A percentile compares a stretch with the other conserved stretches of the same genome.
Evolutionary conservation across 2,113 vertebrate genomes (phyloP).

Genomic region (Crotalus tigris): DNA sequence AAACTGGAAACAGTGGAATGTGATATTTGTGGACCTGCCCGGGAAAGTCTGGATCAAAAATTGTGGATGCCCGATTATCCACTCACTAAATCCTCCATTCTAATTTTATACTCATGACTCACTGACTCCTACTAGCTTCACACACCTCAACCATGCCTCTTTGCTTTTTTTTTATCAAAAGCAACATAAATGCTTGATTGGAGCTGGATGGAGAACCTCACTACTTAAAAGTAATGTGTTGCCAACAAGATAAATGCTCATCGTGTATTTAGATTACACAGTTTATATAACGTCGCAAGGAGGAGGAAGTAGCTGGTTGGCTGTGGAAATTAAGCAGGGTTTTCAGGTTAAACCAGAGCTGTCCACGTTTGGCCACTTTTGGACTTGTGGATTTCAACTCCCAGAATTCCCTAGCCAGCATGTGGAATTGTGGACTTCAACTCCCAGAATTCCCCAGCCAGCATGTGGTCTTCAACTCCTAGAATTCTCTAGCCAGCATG

Average conservation of each 20-base stretch:
- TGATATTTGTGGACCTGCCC: slow-evolving; percentile 47
- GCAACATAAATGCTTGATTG: neutral
- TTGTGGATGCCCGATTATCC: slow-evolving; percentile 57
- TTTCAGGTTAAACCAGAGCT: neutral
- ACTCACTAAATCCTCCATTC: slow-evolving; percentile 48
- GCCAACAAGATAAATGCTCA: slow-evolving; percentile 35
- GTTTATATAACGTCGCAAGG: slow-evolving; percentile 17
- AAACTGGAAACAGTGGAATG: slow-evolving; percentile 46
- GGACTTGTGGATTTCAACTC: neutral
- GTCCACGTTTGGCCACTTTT: neutral
- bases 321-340: neutral
- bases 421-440: no score
- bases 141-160: slow-evolving; percentile 48
- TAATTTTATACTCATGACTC: slow-evolving; percentile 69
- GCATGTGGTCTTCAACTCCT: no score
- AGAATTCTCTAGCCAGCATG: no score
- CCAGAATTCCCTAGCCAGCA: neutral
- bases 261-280: slow-evolving; percentile 19
- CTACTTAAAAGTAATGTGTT: slow-evolving; percentile 24
- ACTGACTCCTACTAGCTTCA: slow-evolving; percentile 59
- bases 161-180: slow-evolving; percentile 41
- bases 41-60: slow-evolving; percentile 54
- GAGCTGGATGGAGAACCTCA: slow-evolving; percentile 21
- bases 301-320: neutral
- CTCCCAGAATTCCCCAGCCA: no score